Percentiles rank a stretch among this genome's conserved stretches.
Evolutionary conservation across 2,113 vertebrate species (phyloP).

Genomic region (Heterocephalus glaber): DNA sequence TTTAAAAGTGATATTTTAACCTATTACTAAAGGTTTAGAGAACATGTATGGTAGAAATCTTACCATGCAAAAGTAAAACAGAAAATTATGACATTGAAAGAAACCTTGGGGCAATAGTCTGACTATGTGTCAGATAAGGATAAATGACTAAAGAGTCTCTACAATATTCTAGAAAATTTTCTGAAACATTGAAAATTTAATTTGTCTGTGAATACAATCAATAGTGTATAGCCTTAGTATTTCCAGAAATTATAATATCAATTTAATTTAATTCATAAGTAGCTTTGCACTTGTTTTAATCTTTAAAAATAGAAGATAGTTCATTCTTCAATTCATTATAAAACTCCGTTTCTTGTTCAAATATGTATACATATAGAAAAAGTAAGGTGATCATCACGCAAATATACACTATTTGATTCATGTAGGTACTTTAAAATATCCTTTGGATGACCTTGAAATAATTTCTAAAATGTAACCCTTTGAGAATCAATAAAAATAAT

Average conservation of each 20-base stretch:
- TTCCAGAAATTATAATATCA: neutral
- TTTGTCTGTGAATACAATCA: neutral
- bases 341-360: neutral
- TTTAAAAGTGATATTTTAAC: neutral
- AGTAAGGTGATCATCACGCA: fast-evolving
- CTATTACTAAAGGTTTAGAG: neutral
- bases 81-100: neutral
- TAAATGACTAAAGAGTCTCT: neutral
- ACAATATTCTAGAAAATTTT: neutral
- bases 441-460: neutral
- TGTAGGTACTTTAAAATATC: neutral
- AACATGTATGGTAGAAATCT: neutral
- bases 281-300: neutral
- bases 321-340: neutral
- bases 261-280: neutral
- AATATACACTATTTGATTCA: neutral
- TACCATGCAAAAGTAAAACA: neutral
- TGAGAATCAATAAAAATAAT: neutral
- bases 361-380: neutral
- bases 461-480: neutral
- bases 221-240: neutral
- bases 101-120: neutral
- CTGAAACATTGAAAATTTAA: neutral
- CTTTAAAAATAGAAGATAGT: neutral
- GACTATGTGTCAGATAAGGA: neutral